Evolutionary conservation across 2,113 vertebrate genomes (phyloP).

Genomic region (Rhinoptilus africanus): DNA sequence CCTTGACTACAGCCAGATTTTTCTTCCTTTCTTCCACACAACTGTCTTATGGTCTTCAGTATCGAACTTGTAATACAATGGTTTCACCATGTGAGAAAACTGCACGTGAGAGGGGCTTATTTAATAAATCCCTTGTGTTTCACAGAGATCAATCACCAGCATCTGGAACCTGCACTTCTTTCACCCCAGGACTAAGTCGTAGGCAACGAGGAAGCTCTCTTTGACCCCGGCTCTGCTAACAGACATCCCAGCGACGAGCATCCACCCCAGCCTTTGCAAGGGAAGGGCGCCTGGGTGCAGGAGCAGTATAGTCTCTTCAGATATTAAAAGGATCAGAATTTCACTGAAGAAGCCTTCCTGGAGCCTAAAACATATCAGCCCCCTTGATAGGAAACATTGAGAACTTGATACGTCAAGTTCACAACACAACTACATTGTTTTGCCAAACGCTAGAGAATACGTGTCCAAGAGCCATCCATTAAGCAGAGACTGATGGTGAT

Average conservation of each 20-base stretch:
- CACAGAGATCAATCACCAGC: background rate
- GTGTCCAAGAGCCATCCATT: background rate
- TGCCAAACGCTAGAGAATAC: accelerated
- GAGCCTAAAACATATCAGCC: background rate
- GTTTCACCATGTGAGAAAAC: background rate
- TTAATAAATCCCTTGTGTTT: background rate
- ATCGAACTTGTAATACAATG: background rate
- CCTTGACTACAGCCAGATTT: background rate
- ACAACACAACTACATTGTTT: accelerated
- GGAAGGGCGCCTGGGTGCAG: background rate
- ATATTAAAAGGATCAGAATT: background rate
- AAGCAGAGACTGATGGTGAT: background rate
- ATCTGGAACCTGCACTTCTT: background rate
- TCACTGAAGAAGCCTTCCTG: background rate
- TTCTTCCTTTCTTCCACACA: background rate
- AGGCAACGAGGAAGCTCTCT: background rate
- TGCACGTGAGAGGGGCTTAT: background rate
- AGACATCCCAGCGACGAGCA: background rate
- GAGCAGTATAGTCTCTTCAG: background rate
- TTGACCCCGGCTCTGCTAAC: background rate
- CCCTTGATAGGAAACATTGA: background rate
- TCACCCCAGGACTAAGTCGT: background rate
- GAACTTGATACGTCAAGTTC: background rate
- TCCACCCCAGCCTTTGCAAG: background rate
- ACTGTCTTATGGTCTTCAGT: background rate